Evolutionary conservation across 1,140 invertebrate species (phyloP), one percentile per base, ranked within the genome.

Genomic region (Tetramorium alpestre): DNA sequence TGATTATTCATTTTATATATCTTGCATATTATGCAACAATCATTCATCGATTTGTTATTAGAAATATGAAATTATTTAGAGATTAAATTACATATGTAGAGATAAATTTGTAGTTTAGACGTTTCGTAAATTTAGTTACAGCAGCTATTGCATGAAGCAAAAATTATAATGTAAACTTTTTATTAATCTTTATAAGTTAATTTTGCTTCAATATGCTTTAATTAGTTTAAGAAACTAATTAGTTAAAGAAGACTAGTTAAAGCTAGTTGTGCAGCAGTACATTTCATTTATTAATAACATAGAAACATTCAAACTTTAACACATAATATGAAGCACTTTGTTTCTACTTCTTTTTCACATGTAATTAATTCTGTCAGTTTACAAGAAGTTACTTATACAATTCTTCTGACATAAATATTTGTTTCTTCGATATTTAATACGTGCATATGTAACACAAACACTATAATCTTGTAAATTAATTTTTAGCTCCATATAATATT

Each of bases 91-190:
- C 28, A 62, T 62, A 81, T 33, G 33, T 33, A 33, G 49, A 70
- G 11, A 67, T 25, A 8, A 22, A 54, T 69, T 56, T 8, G n/a
- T 81, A 70, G 38, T 65, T 78, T 78, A 78, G 76, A 78, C 25
- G 49, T 33, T 77, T 3, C 10, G 38, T 25, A 78, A 65, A 78
- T 47, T 47, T 78, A 49, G 18, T 65, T 47, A 13, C 47, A 11
- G 11, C 41, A 41, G 51, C 41, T 64, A 33, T 47, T 47, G 75
- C 76, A 78, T 65, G 76, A 33, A 22, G 18, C 64, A 49, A 78
- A 41, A 78, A 22, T 6, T n/a, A 54, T 81, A 69, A 75, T 1
- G 28, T 69, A 54, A 41, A 69, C 18, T 49, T 10, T 72, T 51
- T n/a, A 56, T 56, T 16, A 22, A 75, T 16, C 10, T 58, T 58